phyloP scores from a whole-genome alignment of 2,888 invertebrate species.

The Congeria kusceri region DNA sequence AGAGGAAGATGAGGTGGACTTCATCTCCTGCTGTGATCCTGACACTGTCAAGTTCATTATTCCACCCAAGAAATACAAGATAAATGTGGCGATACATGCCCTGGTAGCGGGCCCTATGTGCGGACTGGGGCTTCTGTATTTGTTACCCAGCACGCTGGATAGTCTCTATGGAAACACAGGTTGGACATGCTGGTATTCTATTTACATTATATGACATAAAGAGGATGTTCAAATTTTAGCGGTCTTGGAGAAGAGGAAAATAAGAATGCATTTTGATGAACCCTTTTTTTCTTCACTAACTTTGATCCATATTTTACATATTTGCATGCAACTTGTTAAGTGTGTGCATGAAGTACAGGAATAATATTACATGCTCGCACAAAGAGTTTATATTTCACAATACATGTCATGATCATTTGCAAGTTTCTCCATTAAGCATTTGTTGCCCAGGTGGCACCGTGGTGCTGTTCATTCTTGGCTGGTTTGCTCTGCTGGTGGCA shows the following conservation, averaged over 20 bases:
- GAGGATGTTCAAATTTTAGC: no score
- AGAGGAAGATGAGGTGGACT: constrained; percentile 83
- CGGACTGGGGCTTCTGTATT: constrained; percentile 78
- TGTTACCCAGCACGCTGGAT: constrained; percentile 79
- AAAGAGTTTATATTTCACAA: no score
- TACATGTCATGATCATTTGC: no score
- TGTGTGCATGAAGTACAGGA: no score
- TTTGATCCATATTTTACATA: no score
- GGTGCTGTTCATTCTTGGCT: constrained; percentile 79
- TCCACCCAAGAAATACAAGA: constrained; percentile 79
- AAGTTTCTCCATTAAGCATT: no score
- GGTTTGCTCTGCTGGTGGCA: constrained; percentile 80
- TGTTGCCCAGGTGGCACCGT: constrained; percentile 72
- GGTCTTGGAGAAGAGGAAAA: no score
- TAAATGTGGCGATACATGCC: constrained; percentile 81
- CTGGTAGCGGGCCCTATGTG: constrained; percentile 77
- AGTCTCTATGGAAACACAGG: constrained; percentile 76
- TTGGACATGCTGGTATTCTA: constrained; percentile 69
- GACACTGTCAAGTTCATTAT: constrained; percentile 82
- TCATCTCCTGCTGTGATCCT: constrained; percentile 81
- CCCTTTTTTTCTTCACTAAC: no score
- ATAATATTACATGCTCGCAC: no score
- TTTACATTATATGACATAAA: no score
- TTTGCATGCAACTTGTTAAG: no score
- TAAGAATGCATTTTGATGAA: no score